Percentiles rank a stretch among this genome's conserved stretches.
Conservation (phyloP, 2,113 vertebrate genomes). For the Panthera tigris region DNA sequence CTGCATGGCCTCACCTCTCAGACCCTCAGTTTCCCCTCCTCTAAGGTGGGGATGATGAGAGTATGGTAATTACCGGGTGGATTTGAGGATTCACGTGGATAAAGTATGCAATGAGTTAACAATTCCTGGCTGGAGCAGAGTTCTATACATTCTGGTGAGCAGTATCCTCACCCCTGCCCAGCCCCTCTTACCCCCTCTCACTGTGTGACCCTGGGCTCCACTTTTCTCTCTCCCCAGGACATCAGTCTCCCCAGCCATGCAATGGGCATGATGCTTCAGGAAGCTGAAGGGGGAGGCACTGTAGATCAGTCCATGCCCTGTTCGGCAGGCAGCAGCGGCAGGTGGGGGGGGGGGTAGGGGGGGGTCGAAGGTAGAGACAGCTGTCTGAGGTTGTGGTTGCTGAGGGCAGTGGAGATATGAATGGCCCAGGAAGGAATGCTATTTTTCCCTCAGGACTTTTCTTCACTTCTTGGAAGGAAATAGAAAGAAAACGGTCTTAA, state of each 20-base stretch:
- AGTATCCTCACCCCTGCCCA: neutral
- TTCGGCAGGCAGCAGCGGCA: neutral
- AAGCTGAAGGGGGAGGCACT: neutral
- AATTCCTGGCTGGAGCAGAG: neutral
- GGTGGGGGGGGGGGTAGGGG: neutral
- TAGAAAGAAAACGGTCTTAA: neutral
- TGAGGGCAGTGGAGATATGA: neutral
- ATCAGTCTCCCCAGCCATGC: neutral
- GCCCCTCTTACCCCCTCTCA: neutral
- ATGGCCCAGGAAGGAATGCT: neutral
- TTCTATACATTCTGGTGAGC: neutral
- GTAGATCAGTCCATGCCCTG: neutral
- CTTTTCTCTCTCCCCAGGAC: neutral
- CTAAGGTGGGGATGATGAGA: neutral
- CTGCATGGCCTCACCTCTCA: neutral
- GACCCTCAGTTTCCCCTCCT: neutral
- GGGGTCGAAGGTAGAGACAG: too few species aligned
- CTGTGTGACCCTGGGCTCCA: neutral
- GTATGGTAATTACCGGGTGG: neutral
- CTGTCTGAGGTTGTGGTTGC: neutral
- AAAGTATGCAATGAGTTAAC: neutral
- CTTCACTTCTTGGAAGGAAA: constrained; percentile 5
- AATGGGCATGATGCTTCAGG: neutral
- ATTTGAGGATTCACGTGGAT: neutral
- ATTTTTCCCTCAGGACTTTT: neutral